Conservation (phyloP, 2,113 vertebrate genomes). For the Atractosteus spatula region DNA sequence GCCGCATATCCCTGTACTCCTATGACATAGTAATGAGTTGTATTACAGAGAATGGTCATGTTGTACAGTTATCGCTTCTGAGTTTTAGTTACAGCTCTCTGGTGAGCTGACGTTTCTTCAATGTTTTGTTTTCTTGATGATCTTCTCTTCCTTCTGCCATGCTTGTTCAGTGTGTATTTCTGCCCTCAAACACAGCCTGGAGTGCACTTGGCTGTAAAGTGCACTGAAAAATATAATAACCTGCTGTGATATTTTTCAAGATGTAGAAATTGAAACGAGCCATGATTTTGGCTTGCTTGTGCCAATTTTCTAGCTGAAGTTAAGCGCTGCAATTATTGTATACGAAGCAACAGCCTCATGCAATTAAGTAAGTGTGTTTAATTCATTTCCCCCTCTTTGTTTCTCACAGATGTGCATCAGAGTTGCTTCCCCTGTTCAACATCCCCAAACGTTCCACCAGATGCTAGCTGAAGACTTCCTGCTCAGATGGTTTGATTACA, state of each 20-base stretch:
- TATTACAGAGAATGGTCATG: no score
- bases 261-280: no score
- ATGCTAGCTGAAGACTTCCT: conserved; percentile 38
- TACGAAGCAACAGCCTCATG: conserved; percentile 3
- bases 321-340: background rate
- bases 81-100: no score
- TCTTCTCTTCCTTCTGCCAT: no score
- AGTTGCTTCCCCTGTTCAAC: conserved; percentile 39
- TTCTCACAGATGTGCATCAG: conserved; percentile 63
- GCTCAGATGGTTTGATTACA: conserved; percentile 47
- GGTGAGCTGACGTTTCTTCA: no score
- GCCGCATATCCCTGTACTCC: no score
- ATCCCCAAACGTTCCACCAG: conserved; percentile 51
- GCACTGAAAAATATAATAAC: background rate
- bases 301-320: background rate
- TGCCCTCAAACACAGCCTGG: no score
- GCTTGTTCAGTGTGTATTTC: no score
- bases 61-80: no score
- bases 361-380: conserved; percentile 27
- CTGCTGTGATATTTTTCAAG: no score
- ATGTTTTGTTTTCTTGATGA: no score
- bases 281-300: background rate
- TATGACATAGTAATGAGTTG: no score
- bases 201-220: background rate
- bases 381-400: conserved; percentile 38